Evolutionary conservation across 2,888 invertebrate species (phyloP), one percentile per base, ranked within the genome.

Genomic region (Plebejus melissa): DNA sequence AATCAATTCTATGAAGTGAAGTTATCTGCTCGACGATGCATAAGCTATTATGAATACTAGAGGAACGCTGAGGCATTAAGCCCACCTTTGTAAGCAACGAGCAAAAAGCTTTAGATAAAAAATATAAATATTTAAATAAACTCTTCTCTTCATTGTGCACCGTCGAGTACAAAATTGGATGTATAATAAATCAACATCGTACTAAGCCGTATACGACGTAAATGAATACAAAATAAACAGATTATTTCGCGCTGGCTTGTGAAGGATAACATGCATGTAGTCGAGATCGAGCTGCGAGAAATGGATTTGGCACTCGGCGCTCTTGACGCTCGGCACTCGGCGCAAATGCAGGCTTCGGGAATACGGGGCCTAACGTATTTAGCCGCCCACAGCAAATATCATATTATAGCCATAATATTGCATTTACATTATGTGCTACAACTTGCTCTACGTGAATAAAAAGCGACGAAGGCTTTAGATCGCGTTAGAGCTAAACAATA

Each of bases 211-310:
- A 11, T 28, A 16, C 13, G 16, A 36, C 4, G 60, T 60, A 28
- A 11, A 11, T 32, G 65, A 65, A 65, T 65, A 4, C 65, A 36
- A 65, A 32, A 22, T 65, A 65, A 65, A 65, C 65, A 65, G 65
- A 32, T 65, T 32, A 65, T 65, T 65, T 65, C 32, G 13, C 65
- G 16, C 65, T 65, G 32, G 36, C 22, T 32, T 36, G 11, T 65
- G 65, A 65, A 65, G 65, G 32, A 65, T 13, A 65, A 13, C 32
- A 11, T 32, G 32, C 22, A 22, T 22, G 58, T 22, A 22, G 58
- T 60, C 32, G 65, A 32, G 65, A 65, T 32, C 65, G 32, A 65
- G 65, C 32, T 65, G 1, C 4, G 11, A 5, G 32, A 36, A 65
- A 36, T 65, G 32, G 11, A 65, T 65, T 36, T 16, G 65, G 13